Evolutionary conservation across 2,888 invertebrate genomes (phyloP).

Genomic region (Catocala fraxini): DNA sequence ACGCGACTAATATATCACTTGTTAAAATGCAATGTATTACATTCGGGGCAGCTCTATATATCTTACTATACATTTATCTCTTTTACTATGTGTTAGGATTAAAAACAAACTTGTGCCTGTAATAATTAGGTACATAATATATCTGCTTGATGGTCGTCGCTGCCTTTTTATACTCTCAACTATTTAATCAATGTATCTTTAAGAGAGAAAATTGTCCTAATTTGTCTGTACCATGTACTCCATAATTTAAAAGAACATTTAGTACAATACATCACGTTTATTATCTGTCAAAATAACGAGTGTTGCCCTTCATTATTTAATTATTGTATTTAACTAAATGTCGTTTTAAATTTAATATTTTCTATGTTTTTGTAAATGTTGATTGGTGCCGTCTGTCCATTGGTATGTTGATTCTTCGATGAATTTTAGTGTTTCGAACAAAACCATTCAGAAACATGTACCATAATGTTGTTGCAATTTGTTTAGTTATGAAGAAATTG

Average conservation of each 20-base stretch:
- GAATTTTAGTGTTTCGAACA: conserved; percentile 43
- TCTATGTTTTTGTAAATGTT: conserved; percentile 36
- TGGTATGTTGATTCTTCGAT: conserved; percentile 41
- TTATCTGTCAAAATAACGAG: background rate
- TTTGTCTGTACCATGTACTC: conserved; percentile 32
- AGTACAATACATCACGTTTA: conserved; percentile 4
- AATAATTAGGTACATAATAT: conserved; percentile 52
- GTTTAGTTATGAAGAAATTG: conserved; percentile 77
- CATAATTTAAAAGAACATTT: conserved; percentile 33
- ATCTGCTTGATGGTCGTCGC: conserved; percentile 49
- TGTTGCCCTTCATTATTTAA: background rate
- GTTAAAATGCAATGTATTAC: conserved; percentile 44
- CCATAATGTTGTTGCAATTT: conserved; percentile 74
- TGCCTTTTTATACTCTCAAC: conserved; percentile 51
- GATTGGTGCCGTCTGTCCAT: conserved; percentile 41
- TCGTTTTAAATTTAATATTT: conserved; percentile 31
- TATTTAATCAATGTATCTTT: conserved; percentile 46
- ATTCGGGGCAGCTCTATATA: conserved; percentile 39
- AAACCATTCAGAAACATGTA: conserved; percentile 53
- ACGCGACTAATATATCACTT: conserved; percentile 30
- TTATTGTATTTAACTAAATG: conserved; percentile 28
- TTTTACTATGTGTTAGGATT: conserved; percentile 62
- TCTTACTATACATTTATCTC: conserved; percentile 49
- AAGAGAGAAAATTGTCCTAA: conserved; percentile 30
- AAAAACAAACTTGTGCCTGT: conserved; percentile 65